A percentile compares a stretch with the other conserved stretches of the same genome.
Evolutionary conservation across 1,140 invertebrate genomes (phyloP).

Genomic region (Chrysopa pallens): DNA sequence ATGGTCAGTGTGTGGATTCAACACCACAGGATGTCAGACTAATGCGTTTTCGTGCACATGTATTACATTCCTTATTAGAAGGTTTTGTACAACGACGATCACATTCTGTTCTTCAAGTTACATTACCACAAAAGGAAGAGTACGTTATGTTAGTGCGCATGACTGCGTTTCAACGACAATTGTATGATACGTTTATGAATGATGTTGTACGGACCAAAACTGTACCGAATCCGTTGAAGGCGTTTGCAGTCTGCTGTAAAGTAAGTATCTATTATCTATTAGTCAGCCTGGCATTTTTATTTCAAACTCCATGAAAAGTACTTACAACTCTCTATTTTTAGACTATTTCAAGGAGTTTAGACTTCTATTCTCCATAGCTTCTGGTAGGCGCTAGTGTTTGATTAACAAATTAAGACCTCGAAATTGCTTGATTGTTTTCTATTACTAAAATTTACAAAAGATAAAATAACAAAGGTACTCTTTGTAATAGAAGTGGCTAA

Average conservation of each 20-base stretch:
- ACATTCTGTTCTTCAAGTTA: constrained; percentile 69
- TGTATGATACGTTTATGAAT: constrained; percentile 84
- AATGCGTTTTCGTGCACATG: constrained; percentile 79
- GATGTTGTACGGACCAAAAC: constrained; percentile 71
- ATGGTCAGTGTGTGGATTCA: constrained; percentile 85
- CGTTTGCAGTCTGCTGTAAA: constrained; percentile 97
- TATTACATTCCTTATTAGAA: constrained; percentile 71
- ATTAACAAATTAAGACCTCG: too few relatives aligned
- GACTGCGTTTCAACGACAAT: constrained; percentile 67
- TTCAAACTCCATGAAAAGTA: too few relatives aligned
- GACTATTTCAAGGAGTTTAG: background rate
- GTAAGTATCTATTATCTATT: constrained; percentile 22
- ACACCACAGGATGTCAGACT: constrained; percentile 76
- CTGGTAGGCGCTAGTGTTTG: too few relatives aligned
- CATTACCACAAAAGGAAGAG: constrained; percentile 79
- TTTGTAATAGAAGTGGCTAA: too few relatives aligned
- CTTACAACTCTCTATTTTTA: background rate
- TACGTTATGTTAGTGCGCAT: constrained; percentile 79
- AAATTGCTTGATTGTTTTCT: too few relatives aligned
- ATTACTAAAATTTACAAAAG: too few relatives aligned
- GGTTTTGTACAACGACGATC: constrained; percentile 85
- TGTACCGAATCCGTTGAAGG: constrained; percentile 89
- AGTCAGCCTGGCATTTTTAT: too few relatives aligned
- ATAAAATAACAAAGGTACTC: too few relatives aligned
- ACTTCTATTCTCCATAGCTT: background rate